phyloP scores from a whole-genome alignment of 2,113 vertebrate genomes.

The Chlorocebus sabaeus region DNA sequence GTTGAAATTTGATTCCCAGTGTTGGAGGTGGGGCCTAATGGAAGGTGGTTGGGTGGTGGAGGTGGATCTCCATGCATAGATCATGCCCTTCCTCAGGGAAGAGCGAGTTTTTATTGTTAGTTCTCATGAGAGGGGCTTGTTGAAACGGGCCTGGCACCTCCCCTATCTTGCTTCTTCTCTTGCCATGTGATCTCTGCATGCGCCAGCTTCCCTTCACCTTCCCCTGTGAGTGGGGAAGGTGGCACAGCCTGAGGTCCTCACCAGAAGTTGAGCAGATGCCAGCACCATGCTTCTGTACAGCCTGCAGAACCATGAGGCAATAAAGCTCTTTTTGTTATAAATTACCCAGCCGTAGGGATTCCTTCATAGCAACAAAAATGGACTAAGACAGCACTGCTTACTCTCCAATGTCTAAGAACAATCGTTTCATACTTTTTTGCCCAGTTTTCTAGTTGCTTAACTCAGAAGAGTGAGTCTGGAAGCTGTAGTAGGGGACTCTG shows the following conservation, averaged over 20 bases:
- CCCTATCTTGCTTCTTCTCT: not conserved
- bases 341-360: not conserved
- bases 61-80: not conserved
- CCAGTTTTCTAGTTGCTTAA: not conserved
- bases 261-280: not conserved
- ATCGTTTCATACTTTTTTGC: fast-evolving
- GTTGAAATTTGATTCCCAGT: not conserved
- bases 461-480: not conserved
- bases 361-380: not conserved
- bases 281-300: not conserved
- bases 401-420: not conserved
- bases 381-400: not conserved
- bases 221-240: too few species aligned
- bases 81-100: too few species aligned
- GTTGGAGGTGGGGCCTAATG: not conserved
- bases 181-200: too few species aligned
- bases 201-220: not conserved
- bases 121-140: not conserved
- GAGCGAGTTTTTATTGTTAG: too few species aligned
- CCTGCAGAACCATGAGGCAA: not conserved
- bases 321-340: not conserved
- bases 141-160: not conserved
- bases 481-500: fast-evolving
- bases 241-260: not conserved
- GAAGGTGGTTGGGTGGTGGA: not conserved